Evolutionary conservation across 2,113 vertebrate species (phyloP).

Genomic region (Gambusia affinis): DNA sequence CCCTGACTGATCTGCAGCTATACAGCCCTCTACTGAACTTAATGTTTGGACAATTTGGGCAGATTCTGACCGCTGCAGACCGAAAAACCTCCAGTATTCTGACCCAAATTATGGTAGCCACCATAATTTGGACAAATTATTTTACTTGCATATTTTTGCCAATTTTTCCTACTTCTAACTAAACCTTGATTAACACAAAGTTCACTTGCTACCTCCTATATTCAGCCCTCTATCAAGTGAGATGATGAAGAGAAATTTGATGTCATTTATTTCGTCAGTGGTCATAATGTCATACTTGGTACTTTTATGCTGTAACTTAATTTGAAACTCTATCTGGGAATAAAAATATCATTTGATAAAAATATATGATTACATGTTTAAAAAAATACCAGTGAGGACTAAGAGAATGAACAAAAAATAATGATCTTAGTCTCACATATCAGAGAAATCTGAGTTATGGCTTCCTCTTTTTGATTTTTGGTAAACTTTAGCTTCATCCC

Average conservation of each 20-base stretch:
- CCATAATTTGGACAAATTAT: neutral
- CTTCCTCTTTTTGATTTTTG: slow-evolving; percentile 5
- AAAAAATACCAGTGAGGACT: neutral
- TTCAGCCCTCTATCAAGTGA: no score
- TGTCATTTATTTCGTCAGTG: no score
- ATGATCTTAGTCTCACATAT: no score
- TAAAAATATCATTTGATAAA: neutral
- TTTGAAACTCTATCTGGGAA: neutral
- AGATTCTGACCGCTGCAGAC: neutral
- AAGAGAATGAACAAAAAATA: neutral
- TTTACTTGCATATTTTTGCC: no score
- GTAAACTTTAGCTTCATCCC: neutral
- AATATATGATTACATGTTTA: neutral
- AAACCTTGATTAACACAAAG: no score
- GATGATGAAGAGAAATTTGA: no score
- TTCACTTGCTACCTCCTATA: no score
- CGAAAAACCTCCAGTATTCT: neutral
- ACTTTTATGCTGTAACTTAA: no score
- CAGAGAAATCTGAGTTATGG: neutral
- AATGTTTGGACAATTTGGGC: neutral
- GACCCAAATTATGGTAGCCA: no score
- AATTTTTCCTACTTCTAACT: neutral
- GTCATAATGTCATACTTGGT: no score
- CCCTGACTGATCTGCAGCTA: no score
- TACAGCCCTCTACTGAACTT: no score